These are phyloP conservation scores for Salvelinus alpinus DNA, from an alignment of 2,113 vertebrate genomes.

Conservation along the genomic window DNA sequence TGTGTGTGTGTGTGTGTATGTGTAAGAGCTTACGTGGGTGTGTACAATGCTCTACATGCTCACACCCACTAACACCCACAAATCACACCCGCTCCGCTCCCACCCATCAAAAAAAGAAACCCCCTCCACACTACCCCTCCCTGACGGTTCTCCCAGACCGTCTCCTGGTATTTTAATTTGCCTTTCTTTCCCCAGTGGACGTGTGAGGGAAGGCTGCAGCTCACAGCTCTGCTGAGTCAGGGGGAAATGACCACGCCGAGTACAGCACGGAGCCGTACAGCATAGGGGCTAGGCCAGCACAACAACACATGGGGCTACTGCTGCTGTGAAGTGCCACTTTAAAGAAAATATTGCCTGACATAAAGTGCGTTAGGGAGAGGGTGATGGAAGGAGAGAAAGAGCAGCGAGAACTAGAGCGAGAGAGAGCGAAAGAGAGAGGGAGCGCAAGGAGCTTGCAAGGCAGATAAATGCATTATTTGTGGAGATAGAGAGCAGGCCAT, in stretches of 20 bases:
- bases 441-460: not conserved
- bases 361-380: not conserved
- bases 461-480: not conserved
- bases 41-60: not conserved
- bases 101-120: not conserved
- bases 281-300: too few species aligned
- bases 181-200: constrained; percentile 49
- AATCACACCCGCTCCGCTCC: constrained; percentile 25
- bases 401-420: not conserved
- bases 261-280: too few species aligned
- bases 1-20: not conserved
- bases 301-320: not conserved
- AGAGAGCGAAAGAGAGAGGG: too few species aligned
- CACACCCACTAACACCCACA: not conserved
- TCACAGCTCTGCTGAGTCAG: constrained; percentile 52
- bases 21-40: not conserved
- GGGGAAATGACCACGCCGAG: too few species aligned
- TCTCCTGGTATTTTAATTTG: constrained; percentile 23
- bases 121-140: too few species aligned
- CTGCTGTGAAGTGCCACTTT: not conserved
- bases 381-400: not conserved
- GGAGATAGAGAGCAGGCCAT: not conserved
- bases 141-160: too few species aligned
- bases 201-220: constrained; percentile 25
- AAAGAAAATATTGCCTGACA: not conserved